phyloP scores from a whole-genome alignment of 2,888 invertebrate genomes.

The Congeria kusceri region DNA sequence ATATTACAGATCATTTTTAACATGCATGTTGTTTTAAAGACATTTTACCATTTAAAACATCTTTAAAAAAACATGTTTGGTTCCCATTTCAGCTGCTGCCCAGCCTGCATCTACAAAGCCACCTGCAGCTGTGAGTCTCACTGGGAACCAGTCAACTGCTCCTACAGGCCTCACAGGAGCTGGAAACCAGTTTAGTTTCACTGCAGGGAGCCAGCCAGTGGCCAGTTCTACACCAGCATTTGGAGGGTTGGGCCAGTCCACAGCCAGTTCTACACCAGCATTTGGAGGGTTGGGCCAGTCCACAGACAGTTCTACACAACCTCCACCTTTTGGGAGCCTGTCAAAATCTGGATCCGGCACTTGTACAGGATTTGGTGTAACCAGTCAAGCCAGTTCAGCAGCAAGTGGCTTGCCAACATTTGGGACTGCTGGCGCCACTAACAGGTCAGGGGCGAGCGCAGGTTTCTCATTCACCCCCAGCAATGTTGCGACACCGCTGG shows the following conservation, averaged over 20 bases:
- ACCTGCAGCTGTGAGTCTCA: background rate
- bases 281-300: background rate
- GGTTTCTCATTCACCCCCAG: conserved; percentile 26
- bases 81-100: background rate
- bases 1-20: too few species aligned
- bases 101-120: conserved; percentile 1
- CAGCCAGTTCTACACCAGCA: background rate
- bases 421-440: conserved; percentile 7
- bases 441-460: conserved; percentile 30
- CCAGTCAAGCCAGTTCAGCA: too few species aligned
- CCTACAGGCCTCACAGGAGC: background rate
- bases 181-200: background rate
- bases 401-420: too few species aligned
- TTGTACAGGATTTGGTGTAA: background rate
- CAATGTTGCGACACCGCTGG: background rate
- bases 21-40: too few species aligned
- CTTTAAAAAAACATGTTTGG: too few species aligned
- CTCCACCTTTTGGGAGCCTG: background rate
- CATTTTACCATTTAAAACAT: too few species aligned
- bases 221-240: conserved; percentile 3
- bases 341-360: background rate
- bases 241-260: background rate
- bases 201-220: background rate
- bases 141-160: background rate
- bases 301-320: conserved; percentile 5